These are phyloP conservation scores for Hesperophylax magnus DNA, from an alignment of 1,140 invertebrate species.

Conservation along the genomic window DNA sequence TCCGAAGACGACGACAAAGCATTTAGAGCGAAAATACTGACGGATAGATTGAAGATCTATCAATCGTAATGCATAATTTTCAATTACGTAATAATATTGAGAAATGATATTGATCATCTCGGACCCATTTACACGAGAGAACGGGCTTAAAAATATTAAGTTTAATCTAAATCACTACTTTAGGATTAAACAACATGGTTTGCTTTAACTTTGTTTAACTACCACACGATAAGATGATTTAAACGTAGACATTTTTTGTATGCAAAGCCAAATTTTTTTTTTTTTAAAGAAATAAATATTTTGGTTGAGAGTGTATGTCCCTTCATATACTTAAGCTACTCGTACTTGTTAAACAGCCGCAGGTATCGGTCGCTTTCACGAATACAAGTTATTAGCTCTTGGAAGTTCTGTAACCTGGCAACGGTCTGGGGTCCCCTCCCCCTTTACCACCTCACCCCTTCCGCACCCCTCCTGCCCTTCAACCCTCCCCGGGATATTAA, in stretches of 20 bases:
- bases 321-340: neutral
- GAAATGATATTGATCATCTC: no score
- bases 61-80: no score
- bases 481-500: conserved; percentile 53
- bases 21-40: no score
- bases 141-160: neutral
- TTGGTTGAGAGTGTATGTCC: neutral
- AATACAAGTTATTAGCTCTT: conserved; percentile 55
- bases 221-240: neutral
- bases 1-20: no score
- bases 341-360: conserved; percentile 33
- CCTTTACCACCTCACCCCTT: neutral
- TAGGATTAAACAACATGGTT: neutral
- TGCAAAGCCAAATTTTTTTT: no score
- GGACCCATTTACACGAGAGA: no score
- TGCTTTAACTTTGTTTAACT: no score
- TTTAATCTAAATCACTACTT: neutral
- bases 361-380: conserved; percentile 46
- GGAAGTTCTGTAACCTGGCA: conserved; percentile 54
- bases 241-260: neutral
- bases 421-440: conserved; percentile 6
- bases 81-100: no score
- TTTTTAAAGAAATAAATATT: neutral
- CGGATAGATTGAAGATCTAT: no score
- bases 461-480: neutral